Percentiles rank a stretch among this genome's conserved stretches.
Evolutionary conservation across 1,140 invertebrate species (phyloP).

Genomic region (Scaptomyza hsui): DNA sequence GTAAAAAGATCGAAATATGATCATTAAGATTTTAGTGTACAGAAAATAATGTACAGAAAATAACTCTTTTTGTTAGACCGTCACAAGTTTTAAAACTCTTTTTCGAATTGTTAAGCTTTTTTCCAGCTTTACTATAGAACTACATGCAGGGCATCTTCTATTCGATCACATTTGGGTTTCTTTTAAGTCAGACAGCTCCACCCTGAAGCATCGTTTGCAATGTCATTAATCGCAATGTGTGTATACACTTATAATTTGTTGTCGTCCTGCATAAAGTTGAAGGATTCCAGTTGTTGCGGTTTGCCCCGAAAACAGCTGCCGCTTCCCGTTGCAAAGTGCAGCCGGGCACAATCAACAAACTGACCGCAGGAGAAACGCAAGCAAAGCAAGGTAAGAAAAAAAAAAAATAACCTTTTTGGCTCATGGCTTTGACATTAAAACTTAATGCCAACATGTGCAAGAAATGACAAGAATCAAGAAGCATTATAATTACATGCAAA

Average conservation of each 20-base stretch:
- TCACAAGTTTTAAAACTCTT: not conserved
- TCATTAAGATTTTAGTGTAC: too few species aligned
- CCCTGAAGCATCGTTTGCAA: conserved; percentile 12
- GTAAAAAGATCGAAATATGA: too few species aligned
- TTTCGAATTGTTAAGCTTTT: not conserved
- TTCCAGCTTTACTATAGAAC: too few species aligned
- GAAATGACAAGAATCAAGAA: conserved; percentile 35
- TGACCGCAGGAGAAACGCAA: conserved; percentile 2
- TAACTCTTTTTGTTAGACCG: too few species aligned
- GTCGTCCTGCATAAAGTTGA: conserved; percentile 23
- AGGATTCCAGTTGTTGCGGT: conserved; percentile 42
- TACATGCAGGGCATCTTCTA: conserved; percentile 1
- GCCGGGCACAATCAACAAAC: conserved; percentile 12
- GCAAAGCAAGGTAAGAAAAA: conserved; percentile 8
- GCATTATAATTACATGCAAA: conserved; percentile 44
- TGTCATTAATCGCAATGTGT: conserved; percentile 46
- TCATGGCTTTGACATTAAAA: conserved; percentile 34
- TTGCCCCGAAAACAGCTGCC: conserved; percentile 55
- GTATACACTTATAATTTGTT: conserved; percentile 44
- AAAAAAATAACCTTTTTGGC: conserved; percentile 14
- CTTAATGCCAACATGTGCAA: conserved; percentile 62
- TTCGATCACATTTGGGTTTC: not conserved
- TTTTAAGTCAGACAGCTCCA: conserved; percentile 2
- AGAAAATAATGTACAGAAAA: too few species aligned
- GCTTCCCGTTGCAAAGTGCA: conserved; percentile 25